Evolutionary conservation across 1,140 invertebrate species (phyloP).

Genomic region (Pachypsylla venusta): DNA sequence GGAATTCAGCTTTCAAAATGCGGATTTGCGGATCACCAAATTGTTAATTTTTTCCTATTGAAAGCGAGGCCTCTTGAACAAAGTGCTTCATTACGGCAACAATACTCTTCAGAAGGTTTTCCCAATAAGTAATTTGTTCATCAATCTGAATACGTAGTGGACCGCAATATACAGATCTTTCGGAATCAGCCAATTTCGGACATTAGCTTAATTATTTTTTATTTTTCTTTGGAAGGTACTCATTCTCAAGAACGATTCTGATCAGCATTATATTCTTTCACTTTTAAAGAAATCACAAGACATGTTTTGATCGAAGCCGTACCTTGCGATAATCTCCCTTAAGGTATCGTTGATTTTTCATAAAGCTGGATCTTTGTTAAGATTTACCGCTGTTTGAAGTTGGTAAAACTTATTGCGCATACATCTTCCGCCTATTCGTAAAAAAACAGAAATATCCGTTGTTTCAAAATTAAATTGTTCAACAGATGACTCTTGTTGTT

Average conservation of each 20-base stretch:
- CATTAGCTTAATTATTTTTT: slow-evolving; percentile 23
- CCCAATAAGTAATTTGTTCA: slow-evolving; percentile 20
- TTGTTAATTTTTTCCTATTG: slow-evolving; percentile 24
- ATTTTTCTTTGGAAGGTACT: slow-evolving; percentile 21
- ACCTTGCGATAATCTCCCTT: not conserved
- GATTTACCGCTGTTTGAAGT: too few relatives aligned
- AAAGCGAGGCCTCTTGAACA: slow-evolving; percentile 21
- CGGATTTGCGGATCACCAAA: slow-evolving; percentile 24
- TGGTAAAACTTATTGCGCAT: too few relatives aligned
- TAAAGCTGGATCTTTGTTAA: slow-evolving; percentile 10
- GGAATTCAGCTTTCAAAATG: slow-evolving; percentile 28
- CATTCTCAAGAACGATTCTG: slow-evolving; percentile 20
- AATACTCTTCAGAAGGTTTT: slow-evolving; percentile 24
- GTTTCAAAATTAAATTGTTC: not conserved
- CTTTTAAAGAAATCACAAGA: slow-evolving; percentile 9
- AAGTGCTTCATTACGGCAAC: slow-evolving; percentile 23
- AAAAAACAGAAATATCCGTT: slow-evolving; percentile 8
- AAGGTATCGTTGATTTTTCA: slow-evolving; percentile 11
- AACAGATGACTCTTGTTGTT: not conserved
- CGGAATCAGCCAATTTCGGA: slow-evolving; percentile 22
- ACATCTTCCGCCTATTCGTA: too few relatives aligned
- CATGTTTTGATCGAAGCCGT: slow-evolving; percentile 8
- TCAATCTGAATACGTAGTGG: slow-evolving; percentile 12
- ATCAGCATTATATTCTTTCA: slow-evolving; percentile 17
- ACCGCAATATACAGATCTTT: slow-evolving; percentile 23